Evolutionary conservation across 2,888 invertebrate genomes (phyloP), one percentile per base, ranked within the genome.

Genomic region (Coenonympha arcania): DNA sequence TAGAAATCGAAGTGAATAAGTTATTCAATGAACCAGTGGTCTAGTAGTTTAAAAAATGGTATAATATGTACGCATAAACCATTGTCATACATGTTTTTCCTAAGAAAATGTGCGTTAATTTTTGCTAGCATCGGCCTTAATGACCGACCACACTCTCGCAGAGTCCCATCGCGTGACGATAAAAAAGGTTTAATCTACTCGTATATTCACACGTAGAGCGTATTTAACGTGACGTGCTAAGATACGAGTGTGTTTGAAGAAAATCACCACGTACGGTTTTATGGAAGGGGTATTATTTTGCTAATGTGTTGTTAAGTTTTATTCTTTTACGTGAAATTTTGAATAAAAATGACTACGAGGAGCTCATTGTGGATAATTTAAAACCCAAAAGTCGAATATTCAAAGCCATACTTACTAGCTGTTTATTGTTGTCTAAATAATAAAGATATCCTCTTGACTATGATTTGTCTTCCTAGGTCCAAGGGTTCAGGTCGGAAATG

Each of bases 141-240:
- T 52, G 46, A 34, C 36, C 31, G 26, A 48, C 45, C 51, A 28
- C 36, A 51, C 54, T 54, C 45, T 48, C 48, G 40, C 31, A 24
- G 19, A 15, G 30, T 41, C 41, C 18, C 26, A 31, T 33, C 31
- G 31, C 22, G 22, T 31, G 43, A 31, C 8, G 24, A 20, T 37
- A 19, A 37, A 46, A 50, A 50, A 28, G 26, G 30, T 31, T 42
- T 30, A 43, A 22, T 31, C 30, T 46, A n/a, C n/a, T n/a, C n/a
- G n/a, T n/a, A 31, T 30, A 30, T 37, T 37, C 20, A 37, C 28
- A 46, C 36, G 34, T 36, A 19, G 11, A 9, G 9, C 11, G 28
- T 28, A 24, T 24, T 24, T 33, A 6, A 33, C n/a, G 34, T 36
- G 19, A 19, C 5, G 34, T 36, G 16, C 19, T 36, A 18, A 36